Evolutionary conservation across 1,140 invertebrate genomes (phyloP).

Genomic region (Orchestia grillus): DNA sequence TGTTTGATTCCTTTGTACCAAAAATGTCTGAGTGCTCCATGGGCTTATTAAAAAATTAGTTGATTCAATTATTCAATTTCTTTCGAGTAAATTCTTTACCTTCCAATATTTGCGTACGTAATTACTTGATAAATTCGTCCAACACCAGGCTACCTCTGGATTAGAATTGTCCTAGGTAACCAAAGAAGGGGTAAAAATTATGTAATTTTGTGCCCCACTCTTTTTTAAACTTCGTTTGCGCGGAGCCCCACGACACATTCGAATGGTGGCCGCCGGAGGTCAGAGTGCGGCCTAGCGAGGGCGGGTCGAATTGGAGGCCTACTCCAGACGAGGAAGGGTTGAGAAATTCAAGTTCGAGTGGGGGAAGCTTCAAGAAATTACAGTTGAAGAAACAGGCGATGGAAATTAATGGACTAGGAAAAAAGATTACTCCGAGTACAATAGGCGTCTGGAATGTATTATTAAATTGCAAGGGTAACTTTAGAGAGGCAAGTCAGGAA

Average conservation of each 20-base stretch:
- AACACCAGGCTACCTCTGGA: background rate
- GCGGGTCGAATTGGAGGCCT: constrained; percentile 9
- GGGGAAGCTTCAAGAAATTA: constrained; percentile 55
- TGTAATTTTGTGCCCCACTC: background rate
- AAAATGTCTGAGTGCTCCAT: background rate
- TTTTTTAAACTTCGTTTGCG: too few species aligned
- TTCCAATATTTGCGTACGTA: background rate
- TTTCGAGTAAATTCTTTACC: background rate
- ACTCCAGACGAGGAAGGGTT: constrained; percentile 7
- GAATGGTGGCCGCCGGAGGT: background rate
- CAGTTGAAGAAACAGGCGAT: constrained; percentile 56
- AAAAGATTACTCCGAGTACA: constrained; percentile 56
- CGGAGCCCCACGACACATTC: background rate
- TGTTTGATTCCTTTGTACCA: background rate
- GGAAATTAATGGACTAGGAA: constrained; percentile 56
- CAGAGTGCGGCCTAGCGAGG: background rate
- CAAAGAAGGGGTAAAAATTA: background rate
- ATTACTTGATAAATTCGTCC: background rate
- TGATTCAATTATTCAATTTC: background rate
- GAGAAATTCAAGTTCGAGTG: constrained; percentile 30
- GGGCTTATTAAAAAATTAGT: background rate
- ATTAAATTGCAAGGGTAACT: constrained; percentile 56
- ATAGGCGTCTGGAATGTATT: constrained; percentile 56
- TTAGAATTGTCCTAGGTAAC: background rate
- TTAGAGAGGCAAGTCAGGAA: constrained; percentile 46